Conservation (phyloP, 2,888 invertebrate genomes). For the Falcaria lacertinaria region DNA sequence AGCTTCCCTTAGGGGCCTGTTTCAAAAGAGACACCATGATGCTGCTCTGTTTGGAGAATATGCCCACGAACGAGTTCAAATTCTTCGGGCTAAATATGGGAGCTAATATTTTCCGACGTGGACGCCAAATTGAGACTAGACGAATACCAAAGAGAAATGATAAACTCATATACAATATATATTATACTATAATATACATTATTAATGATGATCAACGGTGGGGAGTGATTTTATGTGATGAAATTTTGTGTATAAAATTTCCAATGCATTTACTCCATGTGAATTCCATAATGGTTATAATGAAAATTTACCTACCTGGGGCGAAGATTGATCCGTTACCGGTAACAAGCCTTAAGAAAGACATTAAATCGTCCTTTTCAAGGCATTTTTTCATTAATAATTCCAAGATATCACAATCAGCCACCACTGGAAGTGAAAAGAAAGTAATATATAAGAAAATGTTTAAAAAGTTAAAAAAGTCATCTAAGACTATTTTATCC, state of each 20-base stretch:
- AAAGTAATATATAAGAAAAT: background rate
- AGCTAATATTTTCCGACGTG: conserved; percentile 42
- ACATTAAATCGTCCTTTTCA: conserved; percentile 37
- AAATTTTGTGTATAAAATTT: no score
- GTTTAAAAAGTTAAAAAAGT: no score
- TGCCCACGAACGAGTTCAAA: conserved; percentile 30
- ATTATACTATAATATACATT: no score
- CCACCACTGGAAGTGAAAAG: conserved; percentile 28
- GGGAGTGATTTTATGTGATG: no score
- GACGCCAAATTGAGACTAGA: conserved; percentile 37
- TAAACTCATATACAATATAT: no score
- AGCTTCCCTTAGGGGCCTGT: conserved; percentile 20
- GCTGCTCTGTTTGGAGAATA: conserved; percentile 34
- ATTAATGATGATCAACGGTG: no score
- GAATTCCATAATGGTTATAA: no score
- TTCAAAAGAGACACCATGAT: conserved; percentile 27
- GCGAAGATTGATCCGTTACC: conserved; percentile 47
- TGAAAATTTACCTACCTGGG: conserved; percentile 26
- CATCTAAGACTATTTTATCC: no score
- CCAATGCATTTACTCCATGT: no score
- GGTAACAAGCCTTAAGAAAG: conserved; percentile 16
- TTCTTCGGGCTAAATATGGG: conserved; percentile 40
- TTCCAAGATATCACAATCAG: conserved; percentile 32
- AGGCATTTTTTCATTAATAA: conserved; percentile 33
- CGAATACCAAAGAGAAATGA: no score